Evolutionary conservation across 1,140 invertebrate species (phyloP).

Genomic region (Drosophila neocordata): DNA sequence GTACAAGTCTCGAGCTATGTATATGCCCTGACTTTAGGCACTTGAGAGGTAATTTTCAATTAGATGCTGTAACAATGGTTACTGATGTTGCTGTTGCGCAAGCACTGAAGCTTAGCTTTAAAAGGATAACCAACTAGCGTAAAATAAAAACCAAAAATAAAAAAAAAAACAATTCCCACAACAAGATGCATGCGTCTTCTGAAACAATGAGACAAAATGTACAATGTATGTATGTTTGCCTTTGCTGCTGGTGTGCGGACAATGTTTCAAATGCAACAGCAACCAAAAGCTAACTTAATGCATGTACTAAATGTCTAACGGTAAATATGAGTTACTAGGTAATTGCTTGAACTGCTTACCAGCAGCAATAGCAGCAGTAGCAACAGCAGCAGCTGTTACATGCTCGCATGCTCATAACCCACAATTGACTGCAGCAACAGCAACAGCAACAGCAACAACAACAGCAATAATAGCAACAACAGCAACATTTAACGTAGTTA

Average conservation of each 20-base stretch:
- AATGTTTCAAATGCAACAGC: conserved; percentile 57
- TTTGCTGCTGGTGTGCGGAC: conserved; percentile 50
- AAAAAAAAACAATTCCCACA: conserved; percentile 65
- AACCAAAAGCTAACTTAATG: conserved; percentile 63
- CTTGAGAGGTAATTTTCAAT: conserved; percentile 61
- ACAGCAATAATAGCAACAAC: conserved; percentile 28
- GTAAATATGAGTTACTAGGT: conserved; percentile 80
- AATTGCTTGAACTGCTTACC: conserved; percentile 68
- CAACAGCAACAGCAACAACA: conserved; percentile 48
- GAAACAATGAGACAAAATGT: conserved; percentile 79
- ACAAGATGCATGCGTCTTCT: conserved; percentile 71
- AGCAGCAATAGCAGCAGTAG: conserved; percentile 49
- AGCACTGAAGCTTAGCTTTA: conserved; percentile 55
- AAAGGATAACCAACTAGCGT: conserved; percentile 74
- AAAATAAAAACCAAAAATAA: conserved; percentile 35
- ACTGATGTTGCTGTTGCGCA: conserved; percentile 56
- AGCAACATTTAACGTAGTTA: conserved; percentile 27
- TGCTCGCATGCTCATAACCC: conserved; percentile 58
- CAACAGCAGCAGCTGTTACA: conserved; percentile 34
- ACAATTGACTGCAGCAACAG: conserved; percentile 48
- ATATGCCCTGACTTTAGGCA: conserved; percentile 57
- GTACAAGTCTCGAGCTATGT: too few relatives aligned
- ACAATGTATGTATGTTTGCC: conserved; percentile 43
- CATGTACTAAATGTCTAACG: conserved; percentile 77
- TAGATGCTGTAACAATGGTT: conserved; percentile 58